Evolutionary conservation across 2,797 vertebrate genomes (phyloP).

Genomic region (Enteromius treurensis): DNA sequence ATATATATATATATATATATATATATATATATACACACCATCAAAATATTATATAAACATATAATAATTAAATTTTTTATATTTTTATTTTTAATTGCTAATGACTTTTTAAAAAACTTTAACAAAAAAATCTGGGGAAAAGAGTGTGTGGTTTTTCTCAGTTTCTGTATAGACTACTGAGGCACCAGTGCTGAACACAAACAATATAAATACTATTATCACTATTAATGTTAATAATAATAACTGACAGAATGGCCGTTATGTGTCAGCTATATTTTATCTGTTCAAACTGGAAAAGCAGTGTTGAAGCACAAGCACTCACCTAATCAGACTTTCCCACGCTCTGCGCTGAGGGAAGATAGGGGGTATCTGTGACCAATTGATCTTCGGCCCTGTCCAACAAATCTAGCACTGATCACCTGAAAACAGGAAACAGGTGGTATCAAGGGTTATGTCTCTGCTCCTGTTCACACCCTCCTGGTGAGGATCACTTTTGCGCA

Average conservation of each 20-base stretch:
- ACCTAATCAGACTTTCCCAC: slow-evolving; percentile 33
- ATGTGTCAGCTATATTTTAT: not conserved
- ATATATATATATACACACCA: not conserved
- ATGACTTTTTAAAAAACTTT: not conserved
- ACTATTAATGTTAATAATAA: not conserved
- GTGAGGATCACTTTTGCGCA: slow-evolving; percentile 18
- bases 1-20: not conserved
- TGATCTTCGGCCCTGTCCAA: slow-evolving; percentile 52
- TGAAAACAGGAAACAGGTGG: slow-evolving; percentile 54
- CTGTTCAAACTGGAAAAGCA: not conserved
- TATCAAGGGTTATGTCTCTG: slow-evolving; percentile 44
- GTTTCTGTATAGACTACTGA: not conserved
- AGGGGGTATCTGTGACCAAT: slow-evolving; percentile 44
- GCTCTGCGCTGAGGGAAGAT: slow-evolving; percentile 24
- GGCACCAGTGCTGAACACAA: not conserved
- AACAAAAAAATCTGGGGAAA: not conserved
- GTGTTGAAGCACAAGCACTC: not conserved
- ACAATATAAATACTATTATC: not conserved
- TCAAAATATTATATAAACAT: not conserved
- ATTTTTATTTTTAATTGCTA: not conserved
- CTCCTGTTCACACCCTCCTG: slow-evolving; percentile 45
- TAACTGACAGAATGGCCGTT: not conserved
- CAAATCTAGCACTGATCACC: slow-evolving; percentile 46
- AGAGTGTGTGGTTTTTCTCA: not conserved
- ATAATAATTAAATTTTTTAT: not conserved